These are phyloP conservation scores for Cyrtorhinus lividipennis DNA, from an alignment of 1,140 invertebrate genomes.

Conservation along the genomic window DNA sequence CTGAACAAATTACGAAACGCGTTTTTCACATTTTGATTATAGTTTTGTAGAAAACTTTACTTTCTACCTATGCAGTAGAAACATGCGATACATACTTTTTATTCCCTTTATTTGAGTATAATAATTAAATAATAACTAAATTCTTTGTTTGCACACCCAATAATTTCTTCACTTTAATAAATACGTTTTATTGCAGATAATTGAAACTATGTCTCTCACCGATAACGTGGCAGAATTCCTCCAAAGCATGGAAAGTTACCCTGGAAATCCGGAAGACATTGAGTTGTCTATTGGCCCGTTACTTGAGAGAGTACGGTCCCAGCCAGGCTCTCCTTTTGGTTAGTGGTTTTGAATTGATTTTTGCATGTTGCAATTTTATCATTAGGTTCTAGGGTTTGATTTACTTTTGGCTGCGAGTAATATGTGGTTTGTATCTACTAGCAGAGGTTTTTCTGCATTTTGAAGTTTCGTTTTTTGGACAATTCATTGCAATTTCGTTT, in stretches of 20 bases:
- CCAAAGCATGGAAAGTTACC: constrained; percentile 40
- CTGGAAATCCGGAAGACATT: constrained; percentile 44
- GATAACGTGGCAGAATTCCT: constrained; percentile 65
- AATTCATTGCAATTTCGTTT: background rate
- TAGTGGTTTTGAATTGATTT: too few relatives aligned
- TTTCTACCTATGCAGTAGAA: too few relatives aligned
- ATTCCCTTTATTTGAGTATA: too few relatives aligned
- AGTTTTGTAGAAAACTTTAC: too few relatives aligned
- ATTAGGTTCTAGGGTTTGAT: constrained; percentile 1
- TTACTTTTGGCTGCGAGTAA: background rate
- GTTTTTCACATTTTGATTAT: too few relatives aligned
- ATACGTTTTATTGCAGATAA: constrained; percentile 44
- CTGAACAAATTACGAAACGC: too few relatives aligned
- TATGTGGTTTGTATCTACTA: background rate
- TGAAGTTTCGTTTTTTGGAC: background rate
- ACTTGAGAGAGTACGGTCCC: constrained; percentile 46
- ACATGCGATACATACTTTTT: too few relatives aligned
- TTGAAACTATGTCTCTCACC: constrained; percentile 72
- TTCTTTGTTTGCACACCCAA: too few relatives aligned
- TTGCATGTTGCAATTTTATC: constrained; percentile 30
- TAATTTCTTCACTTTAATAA: too few relatives aligned
- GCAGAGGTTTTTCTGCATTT: too few relatives aligned
- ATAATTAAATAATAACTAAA: too few relatives aligned
- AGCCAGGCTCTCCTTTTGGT: constrained; percentile 43
- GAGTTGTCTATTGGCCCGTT: constrained; percentile 59